phyloP scores from a whole-genome alignment of 2,113 vertebrate species.

The Danio rerio region DNA sequence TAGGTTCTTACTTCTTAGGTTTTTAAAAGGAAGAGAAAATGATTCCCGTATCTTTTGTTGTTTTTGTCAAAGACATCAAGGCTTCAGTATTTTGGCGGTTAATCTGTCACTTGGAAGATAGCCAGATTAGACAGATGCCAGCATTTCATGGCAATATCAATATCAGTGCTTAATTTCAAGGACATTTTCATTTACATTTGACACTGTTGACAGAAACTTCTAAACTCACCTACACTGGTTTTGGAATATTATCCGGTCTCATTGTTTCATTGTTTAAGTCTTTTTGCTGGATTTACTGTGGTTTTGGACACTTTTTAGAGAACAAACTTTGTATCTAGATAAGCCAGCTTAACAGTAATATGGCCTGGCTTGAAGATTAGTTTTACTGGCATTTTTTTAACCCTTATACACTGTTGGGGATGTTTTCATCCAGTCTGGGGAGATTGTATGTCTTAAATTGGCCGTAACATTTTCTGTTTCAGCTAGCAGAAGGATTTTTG shows the following conservation, averaged over 20 bases:
- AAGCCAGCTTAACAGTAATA: neutral
- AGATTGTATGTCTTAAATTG: too few species aligned
- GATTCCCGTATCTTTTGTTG: neutral
- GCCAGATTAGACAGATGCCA: conserved; percentile 2
- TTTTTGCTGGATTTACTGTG: neutral
- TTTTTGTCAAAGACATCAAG: neutral
- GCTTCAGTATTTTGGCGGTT: neutral
- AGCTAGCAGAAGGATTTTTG: too few species aligned
- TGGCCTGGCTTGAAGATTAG: neutral
- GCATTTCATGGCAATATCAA: conserved; percentile 11
- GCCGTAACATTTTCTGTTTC: too few species aligned
- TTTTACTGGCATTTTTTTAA: neutral
- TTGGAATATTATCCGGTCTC: too few species aligned
- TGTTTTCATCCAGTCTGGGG: too few species aligned
- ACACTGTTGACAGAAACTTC: neutral
- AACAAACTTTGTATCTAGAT: too few species aligned
- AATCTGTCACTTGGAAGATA: conserved; percentile 2
- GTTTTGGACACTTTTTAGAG: neutral
- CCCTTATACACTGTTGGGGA: too few species aligned
- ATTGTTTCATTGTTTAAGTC: neutral
- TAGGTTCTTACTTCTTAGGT: neutral
- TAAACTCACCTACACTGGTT: neutral
- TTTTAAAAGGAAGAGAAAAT: neutral
- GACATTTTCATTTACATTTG: neutral
- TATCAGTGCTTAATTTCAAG: conserved; percentile 14